Conservation (phyloP, 1,140 invertebrate species). For the Notospermus geniculatus region DNA sequence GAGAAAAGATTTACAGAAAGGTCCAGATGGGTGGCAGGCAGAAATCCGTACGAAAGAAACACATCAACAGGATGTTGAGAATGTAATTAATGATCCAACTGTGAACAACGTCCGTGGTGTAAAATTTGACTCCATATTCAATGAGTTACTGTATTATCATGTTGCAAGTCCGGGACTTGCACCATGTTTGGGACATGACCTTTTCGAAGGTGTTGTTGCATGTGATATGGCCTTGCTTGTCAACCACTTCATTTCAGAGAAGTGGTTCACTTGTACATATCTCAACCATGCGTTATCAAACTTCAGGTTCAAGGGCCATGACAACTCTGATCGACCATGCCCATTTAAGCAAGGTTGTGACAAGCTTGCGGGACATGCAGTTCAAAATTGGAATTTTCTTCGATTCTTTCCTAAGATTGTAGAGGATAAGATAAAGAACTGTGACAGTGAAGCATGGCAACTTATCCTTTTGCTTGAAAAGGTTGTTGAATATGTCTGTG, state of each 20-base stretch:
- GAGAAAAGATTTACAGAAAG: neutral
- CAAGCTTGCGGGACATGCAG: conserved; percentile 5
- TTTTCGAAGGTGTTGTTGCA: conserved; percentile 4
- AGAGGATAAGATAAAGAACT: conserved; percentile 1
- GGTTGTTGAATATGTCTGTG: conserved; percentile 5
- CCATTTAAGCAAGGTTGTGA: neutral
- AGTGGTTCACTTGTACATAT: neutral
- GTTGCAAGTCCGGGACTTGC: neutral
- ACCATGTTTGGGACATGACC: conserved; percentile 11
- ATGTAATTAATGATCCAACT: neutral
- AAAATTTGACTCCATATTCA: conserved; percentile 3
- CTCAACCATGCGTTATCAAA: neutral
- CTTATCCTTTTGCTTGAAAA: neutral
- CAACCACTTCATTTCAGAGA: conserved; percentile 7
- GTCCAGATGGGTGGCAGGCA: neutral
- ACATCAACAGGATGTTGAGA: neutral
- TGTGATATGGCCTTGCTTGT: conserved; percentile 2
- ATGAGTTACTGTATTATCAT: conserved; percentile 4
- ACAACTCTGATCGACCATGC: neutral
- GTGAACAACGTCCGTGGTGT: conserved; percentile 1
- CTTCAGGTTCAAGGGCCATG: neutral
- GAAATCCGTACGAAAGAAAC: neutral
- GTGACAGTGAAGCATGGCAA: neutral
- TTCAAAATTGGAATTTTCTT: conserved; percentile 13
- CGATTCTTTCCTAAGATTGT: conserved; percentile 4